Base-by-base conservation (phyloP, 2,888 invertebrate genomes). In the Chrysolina americana region DNA sequence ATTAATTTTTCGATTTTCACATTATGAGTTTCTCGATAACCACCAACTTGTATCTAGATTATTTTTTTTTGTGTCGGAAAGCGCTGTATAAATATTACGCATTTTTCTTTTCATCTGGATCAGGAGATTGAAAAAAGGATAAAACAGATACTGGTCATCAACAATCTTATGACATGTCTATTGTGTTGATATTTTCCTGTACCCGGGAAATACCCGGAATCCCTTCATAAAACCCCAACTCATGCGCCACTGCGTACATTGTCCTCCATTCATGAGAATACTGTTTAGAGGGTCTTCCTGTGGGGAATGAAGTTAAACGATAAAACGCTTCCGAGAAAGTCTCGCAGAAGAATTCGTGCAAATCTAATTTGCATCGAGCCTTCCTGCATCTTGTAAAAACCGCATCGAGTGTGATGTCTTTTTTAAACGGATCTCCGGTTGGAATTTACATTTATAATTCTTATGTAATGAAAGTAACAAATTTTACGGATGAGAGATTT, bases 301-400 rank as follows among this genome's bases (percentile, higher is more conserved):
- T 72, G 82, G 82, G 80, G 81, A 83, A 81, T 81, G 82, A 82
- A 82, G 82, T 80, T 86, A 83, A 84, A 84, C 83, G 85, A 84
- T 84, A 84, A 84, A 85, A 84, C 82, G 82, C 84, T 80, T 74
- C 76, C 76, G 81, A 65, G 47, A 28, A 80, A 81, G 77, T 81
- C 78, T 82, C 74, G 76, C 81, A 81, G 75, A 82, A 82, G 64
- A 84, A 85, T 82, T 81, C 83, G 62, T 59, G 65, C 70, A 66
- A 66, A 74, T 66, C 66, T 66, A 85, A 85, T 85, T 85, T 85
- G 82, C 85, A 84, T 84, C 83, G 83, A 82, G 76, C 70, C 63
- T 41, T 41, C 74, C 70, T 66, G 62, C 48, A 70, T 70, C 70
- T 73, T 73, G 53, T 73, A 75, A 75, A 77, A 75, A 76, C 77